Evolutionary conservation across 1,140 invertebrate species (phyloP).

Genomic region (Heliconius hermathena): DNA sequence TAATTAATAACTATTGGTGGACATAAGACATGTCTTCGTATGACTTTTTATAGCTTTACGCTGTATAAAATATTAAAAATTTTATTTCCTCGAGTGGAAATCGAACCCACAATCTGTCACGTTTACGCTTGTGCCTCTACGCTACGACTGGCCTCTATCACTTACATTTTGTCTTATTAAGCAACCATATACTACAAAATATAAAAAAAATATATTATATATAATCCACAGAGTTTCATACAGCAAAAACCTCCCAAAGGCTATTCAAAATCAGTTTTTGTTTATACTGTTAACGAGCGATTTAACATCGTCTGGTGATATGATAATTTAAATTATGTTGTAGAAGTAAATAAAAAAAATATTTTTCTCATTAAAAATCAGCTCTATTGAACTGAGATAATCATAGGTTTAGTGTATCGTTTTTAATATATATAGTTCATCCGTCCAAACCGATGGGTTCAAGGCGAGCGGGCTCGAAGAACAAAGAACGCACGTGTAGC

Average conservation of each 20-base stretch:
- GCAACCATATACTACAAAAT: no score
- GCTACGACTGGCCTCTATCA: no score
- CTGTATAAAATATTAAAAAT: no score
- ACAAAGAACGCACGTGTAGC: slow-evolving; percentile 42
- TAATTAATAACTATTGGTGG: no score
- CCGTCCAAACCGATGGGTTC: slow-evolving; percentile 40
- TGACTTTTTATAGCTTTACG: no score
- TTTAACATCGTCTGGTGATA: slow-evolving; percentile 17
- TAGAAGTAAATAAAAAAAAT: slow-evolving; percentile 19
- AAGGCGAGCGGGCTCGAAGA: slow-evolving; percentile 38
- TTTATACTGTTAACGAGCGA: slow-evolving; percentile 4
- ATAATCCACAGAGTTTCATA: background rate
- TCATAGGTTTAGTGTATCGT: slow-evolving; percentile 40
- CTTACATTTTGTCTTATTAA: no score
- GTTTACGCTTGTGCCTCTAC: no score
- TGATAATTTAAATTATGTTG: slow-evolving; percentile 3
- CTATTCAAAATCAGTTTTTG: slow-evolving; percentile 4
- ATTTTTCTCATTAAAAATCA: slow-evolving; percentile 20
- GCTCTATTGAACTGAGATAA: slow-evolving; percentile 31
- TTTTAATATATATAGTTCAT: slow-evolving; percentile 33
- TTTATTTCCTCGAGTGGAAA: no score
- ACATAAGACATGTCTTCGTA: no score
- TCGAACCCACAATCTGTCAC: no score
- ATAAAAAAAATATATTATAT: no score
- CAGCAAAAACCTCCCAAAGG: background rate